Conservation (phyloP, 2,888 invertebrate species). For the Agrochola lota region DNA sequence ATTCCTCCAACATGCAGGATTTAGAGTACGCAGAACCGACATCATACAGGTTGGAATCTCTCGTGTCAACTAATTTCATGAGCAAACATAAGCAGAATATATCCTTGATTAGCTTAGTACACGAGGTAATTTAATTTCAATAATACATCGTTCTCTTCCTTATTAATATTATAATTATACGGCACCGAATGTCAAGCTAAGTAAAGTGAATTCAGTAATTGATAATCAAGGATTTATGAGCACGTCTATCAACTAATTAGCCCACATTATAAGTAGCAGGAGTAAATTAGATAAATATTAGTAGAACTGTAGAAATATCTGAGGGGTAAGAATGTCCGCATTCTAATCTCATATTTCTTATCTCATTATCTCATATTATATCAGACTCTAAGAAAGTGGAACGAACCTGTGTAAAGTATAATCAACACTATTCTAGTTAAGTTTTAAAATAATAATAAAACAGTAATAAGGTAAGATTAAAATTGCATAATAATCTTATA, state of each 20-base stretch:
- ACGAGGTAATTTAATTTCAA: slow-evolving; percentile 9
- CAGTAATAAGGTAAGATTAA: too few species aligned
- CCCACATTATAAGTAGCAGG: background rate
- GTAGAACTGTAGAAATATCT: background rate
- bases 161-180: slow-evolving; percentile 29
- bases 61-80: slow-evolving; percentile 5
- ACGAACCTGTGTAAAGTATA: too few species aligned
- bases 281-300: background rate
- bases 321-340: too few species aligned
- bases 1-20: too few species aligned
- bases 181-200: slow-evolving; percentile 2
- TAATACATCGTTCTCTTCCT: background rate
- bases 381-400: too few species aligned
- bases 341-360: too few species aligned
- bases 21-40: too few species aligned
- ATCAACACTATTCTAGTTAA: too few species aligned
- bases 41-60: background rate
- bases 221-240: slow-evolving; percentile 33
- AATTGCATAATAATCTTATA: too few species aligned
- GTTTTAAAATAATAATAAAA: too few species aligned
- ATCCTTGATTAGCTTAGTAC: background rate
- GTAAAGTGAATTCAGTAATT: slow-evolving; percentile 29
- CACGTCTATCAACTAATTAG: slow-evolving; percentile 3
- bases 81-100: slow-evolving; percentile 5
- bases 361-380: too few species aligned